Evolutionary conservation across 2,888 invertebrate genomes (phyloP), one percentile per base, ranked within the genome.

Genomic region (Meiosimyza platycephala): DNA sequence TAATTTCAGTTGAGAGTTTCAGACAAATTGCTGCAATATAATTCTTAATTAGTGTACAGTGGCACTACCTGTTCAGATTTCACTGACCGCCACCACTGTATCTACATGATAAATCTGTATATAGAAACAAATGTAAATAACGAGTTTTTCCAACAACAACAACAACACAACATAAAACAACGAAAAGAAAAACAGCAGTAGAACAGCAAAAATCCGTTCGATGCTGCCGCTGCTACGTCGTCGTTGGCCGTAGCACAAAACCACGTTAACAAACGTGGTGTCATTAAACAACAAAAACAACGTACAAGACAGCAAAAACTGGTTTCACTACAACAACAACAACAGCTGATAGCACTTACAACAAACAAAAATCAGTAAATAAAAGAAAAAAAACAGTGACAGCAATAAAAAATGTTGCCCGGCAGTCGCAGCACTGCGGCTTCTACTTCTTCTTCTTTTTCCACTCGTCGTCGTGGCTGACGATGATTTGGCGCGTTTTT

Each of bases 401-500:
- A 40, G 40, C 40, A 40, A 40, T 9, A 40, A 40, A 40, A 40
- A 40, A 40, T 40, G 40, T 40, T 40, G 40, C 9, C 40, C 40
- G 40, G 9, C 40, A 40, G 40, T 40, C 40, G 40, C 40, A 40
- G 40, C 40, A 9, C 40, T 9, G 40, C 40, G 40, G 40, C 40
- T 40, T 9, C 40, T 1, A 1, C 40, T 40, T 40, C 40, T 40
- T 40, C 40, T 40, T 6, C 40, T 40, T 40, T 40, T 40, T 2
- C 40, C 40, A 40, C 40, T 40, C 64, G 51, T 51, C 18, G 64
- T 51, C 13, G 51, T 51, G 28, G 51, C 18, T 50, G 51, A 64
- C 28, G 64, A 64, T 64, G 64, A 64, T 64, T 64, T 64, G 64
- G 64, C 64, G 64, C 64, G 51, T 64, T 64, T 64, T 64, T 64